A percentile compares a stretch with the other conserved stretches of the same genome.
Evolutionary conservation across 2,888 invertebrate species (phyloP).

Genomic region (Scaptomyza cyrtandrae): DNA sequence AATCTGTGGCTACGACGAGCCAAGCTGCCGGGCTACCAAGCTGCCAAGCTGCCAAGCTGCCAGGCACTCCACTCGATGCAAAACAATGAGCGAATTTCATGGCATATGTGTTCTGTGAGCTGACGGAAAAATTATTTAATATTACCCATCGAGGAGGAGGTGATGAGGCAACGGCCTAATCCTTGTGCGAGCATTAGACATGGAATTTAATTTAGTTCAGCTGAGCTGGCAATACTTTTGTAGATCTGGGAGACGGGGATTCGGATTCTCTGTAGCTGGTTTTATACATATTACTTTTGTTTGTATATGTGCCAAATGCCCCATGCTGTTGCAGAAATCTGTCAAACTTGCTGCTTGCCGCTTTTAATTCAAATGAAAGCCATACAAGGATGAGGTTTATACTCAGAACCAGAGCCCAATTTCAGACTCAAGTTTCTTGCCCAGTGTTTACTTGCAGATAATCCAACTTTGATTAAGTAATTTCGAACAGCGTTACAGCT

Average conservation of each 20-base stretch:
- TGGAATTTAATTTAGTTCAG: constrained; percentile 83
- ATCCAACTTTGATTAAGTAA: constrained; percentile 84
- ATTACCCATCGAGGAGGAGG: constrained; percentile 48
- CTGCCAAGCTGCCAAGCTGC: constrained; percentile 19
- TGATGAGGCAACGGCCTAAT: constrained; percentile 64
- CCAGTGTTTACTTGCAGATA: constrained; percentile 69
- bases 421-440: constrained; percentile 23
- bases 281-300: constrained; percentile 1
- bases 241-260: not conserved
- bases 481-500: constrained; percentile 58
- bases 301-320: constrained; percentile 56
- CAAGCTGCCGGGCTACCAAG: not conserved
- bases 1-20: constrained; percentile 74
- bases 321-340: constrained; percentile 72
- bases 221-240: constrained; percentile 37
- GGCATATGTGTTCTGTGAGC: constrained; percentile 73
- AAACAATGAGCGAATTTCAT: constrained; percentile 76
- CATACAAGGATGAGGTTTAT: constrained; percentile 51
- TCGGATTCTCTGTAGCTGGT: constrained; percentile 9
- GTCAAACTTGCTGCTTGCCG: constrained; percentile 66
- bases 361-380: constrained; percentile 77
- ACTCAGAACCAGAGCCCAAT: constrained; percentile 13
- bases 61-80: constrained; percentile 64
- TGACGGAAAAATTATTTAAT: constrained; percentile 56
- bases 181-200: constrained; percentile 79